These are phyloP conservation scores for Rhyacophila brunnea DNA, from an alignment of 1,140 invertebrate genomes.

Conservation along the genomic window DNA sequence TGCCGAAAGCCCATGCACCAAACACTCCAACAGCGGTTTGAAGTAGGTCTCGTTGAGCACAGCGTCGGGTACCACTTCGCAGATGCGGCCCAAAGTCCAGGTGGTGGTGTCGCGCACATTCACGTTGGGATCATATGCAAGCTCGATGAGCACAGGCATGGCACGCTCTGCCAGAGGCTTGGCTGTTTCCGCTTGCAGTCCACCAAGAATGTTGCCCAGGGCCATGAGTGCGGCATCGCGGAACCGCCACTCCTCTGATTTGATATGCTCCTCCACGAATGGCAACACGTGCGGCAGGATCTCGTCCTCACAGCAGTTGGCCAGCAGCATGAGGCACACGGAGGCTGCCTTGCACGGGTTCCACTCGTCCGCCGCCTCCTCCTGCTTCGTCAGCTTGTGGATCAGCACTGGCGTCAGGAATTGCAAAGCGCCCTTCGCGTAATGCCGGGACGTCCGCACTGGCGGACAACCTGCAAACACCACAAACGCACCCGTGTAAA, in stretches of 20 bases:
- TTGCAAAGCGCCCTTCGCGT: conserved; percentile 94
- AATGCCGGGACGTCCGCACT: conserved; percentile 82
- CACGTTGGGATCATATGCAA: conserved; percentile 91
- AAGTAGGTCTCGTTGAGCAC: conserved; percentile 89
- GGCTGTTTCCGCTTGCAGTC: conserved; percentile 82
- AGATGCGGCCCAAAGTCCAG: conserved; percentile 97
- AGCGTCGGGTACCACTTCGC: conserved; percentile 94
- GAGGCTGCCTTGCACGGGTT: conserved; percentile 99
- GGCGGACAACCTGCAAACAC: conserved; percentile 74
- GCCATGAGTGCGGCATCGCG: conserved; percentile 98
- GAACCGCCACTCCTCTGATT: conserved; percentile 89
- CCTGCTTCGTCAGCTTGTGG: conserved; percentile 93
- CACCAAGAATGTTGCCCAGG: conserved; percentile 95
- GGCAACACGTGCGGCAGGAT: conserved; percentile 95
- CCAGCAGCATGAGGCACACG: conserved; percentile 97
- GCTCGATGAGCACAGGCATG: conserved; percentile 90
- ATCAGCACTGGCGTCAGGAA: conserved; percentile 93
- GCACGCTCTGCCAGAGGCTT: conserved; percentile 95
- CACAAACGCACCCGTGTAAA: too few relatives aligned
- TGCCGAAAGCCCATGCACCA: conserved; percentile 84
- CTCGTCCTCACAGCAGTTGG: conserved; percentile 95
- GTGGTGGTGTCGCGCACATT: conserved; percentile 95
- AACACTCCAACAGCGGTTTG: conserved; percentile 81
- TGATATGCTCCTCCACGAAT: conserved; percentile 96
- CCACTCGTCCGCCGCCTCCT: conserved; percentile 99